These are phyloP conservation scores for Eulemur macaco DNA, from an alignment of 2,113 vertebrate species.

Conservation along the genomic window DNA sequence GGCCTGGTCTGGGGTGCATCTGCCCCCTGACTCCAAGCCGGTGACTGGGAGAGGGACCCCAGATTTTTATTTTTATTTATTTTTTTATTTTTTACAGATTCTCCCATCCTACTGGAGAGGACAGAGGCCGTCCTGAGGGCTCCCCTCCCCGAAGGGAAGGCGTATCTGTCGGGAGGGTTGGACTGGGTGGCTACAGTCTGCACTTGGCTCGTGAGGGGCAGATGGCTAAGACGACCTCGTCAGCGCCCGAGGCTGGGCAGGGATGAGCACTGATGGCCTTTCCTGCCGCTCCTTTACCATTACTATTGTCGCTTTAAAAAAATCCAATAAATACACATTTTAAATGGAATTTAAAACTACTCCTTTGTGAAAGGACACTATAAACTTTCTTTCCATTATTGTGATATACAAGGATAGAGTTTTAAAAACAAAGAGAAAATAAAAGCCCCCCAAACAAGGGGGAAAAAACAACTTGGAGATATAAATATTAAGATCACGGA, in stretches of 20 bases:
- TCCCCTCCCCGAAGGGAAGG: constrained; percentile 1
- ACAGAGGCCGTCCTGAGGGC: constrained; percentile 37
- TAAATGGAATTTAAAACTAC: constrained; percentile 88
- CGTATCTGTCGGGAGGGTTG: background rate
- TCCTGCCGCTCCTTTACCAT: constrained; percentile 62
- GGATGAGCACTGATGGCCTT: constrained; percentile 17
- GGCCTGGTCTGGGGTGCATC: background rate
- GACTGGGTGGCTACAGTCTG: constrained; percentile 22
- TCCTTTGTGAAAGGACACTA: constrained; percentile 82
- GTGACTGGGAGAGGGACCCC: constrained; percentile 2
- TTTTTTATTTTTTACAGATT: background rate
- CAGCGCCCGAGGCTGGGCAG: constrained; percentile 45
- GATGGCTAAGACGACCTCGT: constrained; percentile 18
- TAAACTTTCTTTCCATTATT: constrained; percentile 80
- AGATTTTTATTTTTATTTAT: background rate
- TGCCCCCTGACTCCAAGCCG: background rate
- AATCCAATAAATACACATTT: constrained; percentile 86
- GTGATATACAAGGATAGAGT: constrained; percentile 82
- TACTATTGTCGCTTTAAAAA: constrained; percentile 76
- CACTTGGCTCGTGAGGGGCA: constrained; percentile 56
- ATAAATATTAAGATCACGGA: constrained; percentile 87
- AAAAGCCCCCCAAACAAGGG: constrained; percentile 67
- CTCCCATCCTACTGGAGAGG: constrained; percentile 11
- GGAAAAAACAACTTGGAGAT: constrained; percentile 76
- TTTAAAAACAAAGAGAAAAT: constrained; percentile 84